Evolutionary conservation across 2,113 vertebrate species (phyloP).

Genomic region (Clinocottus analis): DNA sequence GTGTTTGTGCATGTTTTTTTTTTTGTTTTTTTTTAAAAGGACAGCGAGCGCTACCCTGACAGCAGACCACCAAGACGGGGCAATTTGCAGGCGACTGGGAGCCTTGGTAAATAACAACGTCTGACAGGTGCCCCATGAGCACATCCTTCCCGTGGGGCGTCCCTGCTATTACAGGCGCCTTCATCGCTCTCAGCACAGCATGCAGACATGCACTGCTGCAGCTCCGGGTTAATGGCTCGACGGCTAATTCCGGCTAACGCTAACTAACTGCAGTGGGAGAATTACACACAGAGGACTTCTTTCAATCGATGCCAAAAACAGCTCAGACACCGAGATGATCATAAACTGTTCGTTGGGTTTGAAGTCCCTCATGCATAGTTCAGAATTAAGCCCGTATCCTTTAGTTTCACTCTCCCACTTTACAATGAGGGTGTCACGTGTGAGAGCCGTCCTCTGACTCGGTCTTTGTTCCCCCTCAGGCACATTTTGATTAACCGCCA

Average conservation of each 20-base stretch:
- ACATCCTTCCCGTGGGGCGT: slow-evolving; percentile 51
- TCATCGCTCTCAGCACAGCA: slow-evolving; percentile 35
- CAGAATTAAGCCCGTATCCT: slow-evolving; percentile 33
- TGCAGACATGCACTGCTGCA: slow-evolving; percentile 36
- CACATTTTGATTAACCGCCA: slow-evolving; percentile 62
- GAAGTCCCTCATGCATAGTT: slow-evolving; percentile 4
- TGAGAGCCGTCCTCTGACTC: slow-evolving; percentile 27
- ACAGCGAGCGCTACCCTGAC: slow-evolving; percentile 42
- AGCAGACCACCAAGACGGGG: slow-evolving; percentile 59
- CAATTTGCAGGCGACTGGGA: slow-evolving; percentile 67
- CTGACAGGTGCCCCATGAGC: slow-evolving; percentile 72
- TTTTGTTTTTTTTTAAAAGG: slow-evolving; percentile 40
- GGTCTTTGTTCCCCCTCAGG: slow-evolving; percentile 10
- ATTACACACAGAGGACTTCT: not conserved
- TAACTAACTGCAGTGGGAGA: slow-evolving; percentile 25
- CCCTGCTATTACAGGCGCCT: slow-evolving; percentile 62
- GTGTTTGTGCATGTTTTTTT: slow-evolving; percentile 42
- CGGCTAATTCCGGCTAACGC: slow-evolving; percentile 24
- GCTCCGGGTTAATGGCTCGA: slow-evolving; percentile 32
- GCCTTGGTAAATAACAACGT: slow-evolving; percentile 71
- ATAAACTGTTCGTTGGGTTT: slow-evolving; percentile 13
- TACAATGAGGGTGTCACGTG: slow-evolving; percentile 6
- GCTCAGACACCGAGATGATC: slow-evolving; percentile 28
- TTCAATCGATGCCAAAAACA: slow-evolving; percentile 19
- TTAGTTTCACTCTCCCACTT: slow-evolving; percentile 32